Evolutionary conservation across 2,113 vertebrate species (phyloP).

Genomic region (Chunga burmeisteri): DNA sequence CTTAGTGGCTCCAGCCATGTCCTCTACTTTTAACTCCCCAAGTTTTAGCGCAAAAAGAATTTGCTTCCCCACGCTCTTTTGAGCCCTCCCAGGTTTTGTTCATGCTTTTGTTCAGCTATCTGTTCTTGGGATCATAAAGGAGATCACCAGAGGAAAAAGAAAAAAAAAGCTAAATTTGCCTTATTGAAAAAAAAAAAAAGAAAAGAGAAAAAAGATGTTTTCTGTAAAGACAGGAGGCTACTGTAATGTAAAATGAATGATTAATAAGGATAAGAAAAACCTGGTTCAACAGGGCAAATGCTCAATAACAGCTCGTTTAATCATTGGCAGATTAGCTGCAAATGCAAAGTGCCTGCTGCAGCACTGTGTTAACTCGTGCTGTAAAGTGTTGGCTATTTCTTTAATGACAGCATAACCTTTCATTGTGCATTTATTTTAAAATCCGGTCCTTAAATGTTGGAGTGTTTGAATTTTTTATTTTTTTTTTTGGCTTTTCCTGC

Average conservation of each 20-base stretch:
- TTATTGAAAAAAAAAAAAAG: rapidly evolving
- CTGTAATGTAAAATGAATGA: slow-evolving; percentile 61
- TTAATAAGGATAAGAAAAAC: slow-evolving; percentile 70
- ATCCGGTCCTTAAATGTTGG: neutral
- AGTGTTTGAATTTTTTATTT: neutral
- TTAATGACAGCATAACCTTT: slow-evolving; percentile 14
- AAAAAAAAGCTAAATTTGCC: neutral
- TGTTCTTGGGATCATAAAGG: neutral
- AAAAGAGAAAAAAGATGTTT: neutral
- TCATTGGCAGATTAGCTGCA: slow-evolving; percentile 67
- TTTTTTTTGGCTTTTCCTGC: neutral
- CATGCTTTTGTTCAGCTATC: neutral
- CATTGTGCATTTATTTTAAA: neutral
- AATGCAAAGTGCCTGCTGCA: slow-evolving; percentile 33
- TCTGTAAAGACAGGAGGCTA: slow-evolving; percentile 43
- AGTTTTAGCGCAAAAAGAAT: slow-evolving; percentile 36
- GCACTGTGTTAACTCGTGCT: neutral
- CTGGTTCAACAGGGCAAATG: slow-evolving; percentile 70
- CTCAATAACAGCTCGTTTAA: slow-evolving; percentile 70
- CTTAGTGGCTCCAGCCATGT: slow-evolving; percentile 56
- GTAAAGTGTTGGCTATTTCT: slow-evolving; percentile 11
- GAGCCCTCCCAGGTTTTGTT: slow-evolving; percentile 3
- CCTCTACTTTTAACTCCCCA: slow-evolving; percentile 35
- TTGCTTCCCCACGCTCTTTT: slow-evolving; percentile 5
- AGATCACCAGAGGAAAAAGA: neutral